Percentiles rank a stretch among this genome's conserved stretches.
phyloP scores from a whole-genome alignment of 2,113 vertebrate genomes.

The Anser brachyrhynchus region DNA sequence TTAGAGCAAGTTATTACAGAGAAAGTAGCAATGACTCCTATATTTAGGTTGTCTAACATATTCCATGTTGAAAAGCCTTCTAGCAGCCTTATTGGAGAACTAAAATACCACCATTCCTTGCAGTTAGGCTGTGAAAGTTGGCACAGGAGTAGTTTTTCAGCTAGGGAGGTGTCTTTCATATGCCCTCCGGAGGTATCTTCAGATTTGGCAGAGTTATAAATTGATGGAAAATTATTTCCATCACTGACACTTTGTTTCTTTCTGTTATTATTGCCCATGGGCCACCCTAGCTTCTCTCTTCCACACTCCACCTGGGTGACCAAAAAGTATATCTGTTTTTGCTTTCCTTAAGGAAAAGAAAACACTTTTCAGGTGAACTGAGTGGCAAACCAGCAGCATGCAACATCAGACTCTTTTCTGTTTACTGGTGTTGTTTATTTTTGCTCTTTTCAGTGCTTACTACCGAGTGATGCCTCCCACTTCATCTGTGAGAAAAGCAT shows the following conservation, averaged over 20 bases:
- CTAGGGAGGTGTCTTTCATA: not conserved
- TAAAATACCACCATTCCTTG: not conserved
- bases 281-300: not conserved
- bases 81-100: not conserved
- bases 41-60: not conserved
- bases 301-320: not conserved
- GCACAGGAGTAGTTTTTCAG: not conserved
- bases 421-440: not conserved
- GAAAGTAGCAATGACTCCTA: not conserved
- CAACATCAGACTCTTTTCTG: not conserved
- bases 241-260: not conserved
- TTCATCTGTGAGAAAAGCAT: not conserved
- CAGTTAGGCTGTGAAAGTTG: not conserved
- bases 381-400: not conserved
- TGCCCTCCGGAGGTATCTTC: not conserved
- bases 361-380: not conserved
- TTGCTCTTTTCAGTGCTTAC: not conserved
- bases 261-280: not conserved
- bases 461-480: not conserved
- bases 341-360: not conserved
- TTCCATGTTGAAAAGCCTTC: not conserved
- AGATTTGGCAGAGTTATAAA: not conserved
- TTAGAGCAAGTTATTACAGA: not conserved
- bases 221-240: not conserved
- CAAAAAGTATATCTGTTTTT: not conserved